Base-by-base conservation (phyloP, 2,888 invertebrate species). In the Drosophila colorata region DNA sequence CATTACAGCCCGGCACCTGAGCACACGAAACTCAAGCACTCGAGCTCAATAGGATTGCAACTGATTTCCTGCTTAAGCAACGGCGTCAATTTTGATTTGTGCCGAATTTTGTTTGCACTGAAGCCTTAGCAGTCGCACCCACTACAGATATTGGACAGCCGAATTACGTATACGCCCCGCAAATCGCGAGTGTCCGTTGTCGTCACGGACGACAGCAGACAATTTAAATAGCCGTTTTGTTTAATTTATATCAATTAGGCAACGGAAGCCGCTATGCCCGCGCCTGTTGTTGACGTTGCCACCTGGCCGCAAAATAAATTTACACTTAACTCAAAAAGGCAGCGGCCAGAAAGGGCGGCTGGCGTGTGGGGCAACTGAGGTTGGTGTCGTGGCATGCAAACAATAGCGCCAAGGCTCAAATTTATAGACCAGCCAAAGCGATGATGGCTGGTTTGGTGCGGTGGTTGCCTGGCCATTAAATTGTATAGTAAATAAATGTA, bases 231-330 rank as follows among this genome's bases (percentile, higher is more conserved):
- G 18, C 55, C 56, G 51, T 52, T 57, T 65, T 46, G 47, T 38
- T 69, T 60, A 60, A 75, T 73, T 69, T 63, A 61, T 72, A 72
- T 72, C 69, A 78, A 78, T 81, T 82, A 68, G 58, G 31, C 31
- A 48, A 38, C 23, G 20, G 31, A 38, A 16, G 7, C 14, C 35
- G 13, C 38, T 35, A 38, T 23, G 41, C 35, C 40, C 38, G 14
- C 28, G 35, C 16, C 7, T 28, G 25, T 11, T 48, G 28, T 9
- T 11, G 9, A 14, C 9, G 7, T 38, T 37, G 43, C 37, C 72
- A 61, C 59, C 67, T 69, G 73, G 52, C 59, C 49, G 41, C 71
- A 74, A 78, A 69, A 71, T 72, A 41, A 59, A 81, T 68, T 84
- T 72, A 31, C 65, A 55, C 55, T 64, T 14, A 33, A 40, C 41